These are phyloP conservation scores for Dolichoris vasculosae DNA, from an alignment of 1,140 invertebrate genomes.

Conservation along the genomic window DNA sequence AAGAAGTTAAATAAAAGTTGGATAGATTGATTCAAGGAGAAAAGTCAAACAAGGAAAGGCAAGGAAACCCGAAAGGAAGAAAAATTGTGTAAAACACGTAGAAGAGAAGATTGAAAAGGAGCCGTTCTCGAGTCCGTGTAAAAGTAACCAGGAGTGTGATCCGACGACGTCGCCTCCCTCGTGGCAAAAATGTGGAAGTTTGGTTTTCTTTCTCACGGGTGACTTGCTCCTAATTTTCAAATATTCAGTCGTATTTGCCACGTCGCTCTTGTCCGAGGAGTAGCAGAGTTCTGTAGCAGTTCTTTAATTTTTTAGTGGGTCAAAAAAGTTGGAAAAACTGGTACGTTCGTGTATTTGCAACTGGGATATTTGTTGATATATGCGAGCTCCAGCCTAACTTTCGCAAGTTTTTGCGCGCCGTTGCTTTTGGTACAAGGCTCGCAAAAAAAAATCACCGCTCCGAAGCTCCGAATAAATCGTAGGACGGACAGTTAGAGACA, in stretches of 20 bases:
- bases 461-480: not conserved
- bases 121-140: not conserved
- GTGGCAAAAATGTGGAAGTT: not conserved
- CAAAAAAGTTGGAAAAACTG: not conserved
- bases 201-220: not conserved
- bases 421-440: not conserved
- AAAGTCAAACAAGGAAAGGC: not conserved
- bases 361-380: not conserved
- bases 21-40: not conserved
- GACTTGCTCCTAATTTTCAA: conserved; percentile 17
- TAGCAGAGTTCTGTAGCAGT: too few relatives aligned
- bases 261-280: too few relatives aligned
- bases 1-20: not conserved
- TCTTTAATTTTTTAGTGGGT: not conserved
- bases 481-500: not conserved
- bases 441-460: not conserved
- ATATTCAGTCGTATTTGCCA: not conserved
- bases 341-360: not conserved
- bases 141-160: not conserved
- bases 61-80: not conserved
- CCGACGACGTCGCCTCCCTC: too few relatives aligned
- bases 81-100: not conserved
- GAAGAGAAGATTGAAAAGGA: not conserved
- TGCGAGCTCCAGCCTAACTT: not conserved
- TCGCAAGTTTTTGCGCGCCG: not conserved